Evolutionary conservation across 2,888 invertebrate species (phyloP).

Genomic region (Lagria hirta): DNA sequence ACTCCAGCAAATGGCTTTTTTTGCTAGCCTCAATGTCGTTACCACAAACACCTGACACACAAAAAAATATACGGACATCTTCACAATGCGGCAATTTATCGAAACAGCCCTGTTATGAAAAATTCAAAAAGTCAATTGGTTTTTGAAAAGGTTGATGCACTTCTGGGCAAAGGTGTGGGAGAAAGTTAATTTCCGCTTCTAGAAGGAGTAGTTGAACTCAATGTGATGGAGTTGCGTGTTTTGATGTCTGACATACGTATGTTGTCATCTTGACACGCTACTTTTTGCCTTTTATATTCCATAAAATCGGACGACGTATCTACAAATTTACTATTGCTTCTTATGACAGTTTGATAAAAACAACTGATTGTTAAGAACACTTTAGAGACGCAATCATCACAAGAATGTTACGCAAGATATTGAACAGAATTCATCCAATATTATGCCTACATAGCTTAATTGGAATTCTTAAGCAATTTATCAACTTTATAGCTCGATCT

Average conservation of each 20-base stretch:
- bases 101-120: no score
- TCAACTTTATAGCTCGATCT: no score
- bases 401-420: constrained; percentile 16
- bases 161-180: constrained; percentile 35
- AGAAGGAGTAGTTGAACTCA: constrained; percentile 11
- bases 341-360: no score
- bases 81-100: no score
- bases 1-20: constrained; percentile 42
- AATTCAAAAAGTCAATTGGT: no score
- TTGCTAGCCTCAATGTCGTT: no score
- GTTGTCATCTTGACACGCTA: constrained; percentile 22
- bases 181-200: constrained; percentile 35
- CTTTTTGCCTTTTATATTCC: constrained; percentile 21
- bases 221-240: constrained; percentile 18
- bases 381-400: constrained; percentile 8
- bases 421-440: constrained; percentile 4
- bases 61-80: no score
- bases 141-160: no score
- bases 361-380: no score
- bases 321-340: constrained; percentile 14
- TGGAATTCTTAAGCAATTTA: constrained; percentile 19
- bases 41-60: no score
- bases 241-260: constrained; percentile 13
- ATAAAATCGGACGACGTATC: constrained; percentile 16
- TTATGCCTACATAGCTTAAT: constrained; percentile 8